phyloP scores from a whole-genome alignment of 2,113 vertebrate species.

The Cepphus grylle region DNA sequence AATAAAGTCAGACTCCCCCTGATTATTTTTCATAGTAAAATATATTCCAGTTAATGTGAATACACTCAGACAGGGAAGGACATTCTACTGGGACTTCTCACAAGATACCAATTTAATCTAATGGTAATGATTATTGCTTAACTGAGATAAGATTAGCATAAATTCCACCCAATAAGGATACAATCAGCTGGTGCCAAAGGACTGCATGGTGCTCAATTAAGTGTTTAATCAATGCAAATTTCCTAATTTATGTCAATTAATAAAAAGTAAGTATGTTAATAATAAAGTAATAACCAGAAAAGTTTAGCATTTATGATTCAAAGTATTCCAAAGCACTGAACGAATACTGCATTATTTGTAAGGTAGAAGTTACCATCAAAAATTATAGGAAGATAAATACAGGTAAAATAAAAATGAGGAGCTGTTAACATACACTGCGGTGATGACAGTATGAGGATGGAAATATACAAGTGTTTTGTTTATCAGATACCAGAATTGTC shows the following conservation, averaged over 20 bases:
- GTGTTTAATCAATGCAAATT: background rate
- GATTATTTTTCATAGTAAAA: background rate
- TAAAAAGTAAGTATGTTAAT: background rate
- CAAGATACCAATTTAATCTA: background rate
- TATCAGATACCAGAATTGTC: background rate
- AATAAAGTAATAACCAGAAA: background rate
- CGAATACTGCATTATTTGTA: background rate
- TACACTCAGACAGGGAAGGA: background rate
- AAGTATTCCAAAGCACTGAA: background rate
- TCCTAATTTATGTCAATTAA: background rate
- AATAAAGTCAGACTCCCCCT: background rate
- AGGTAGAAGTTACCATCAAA: background rate
- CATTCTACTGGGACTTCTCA: background rate
- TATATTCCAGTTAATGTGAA: background rate
- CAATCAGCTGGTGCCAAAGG: background rate
- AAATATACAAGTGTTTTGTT: background rate
- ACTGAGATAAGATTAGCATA: background rate
- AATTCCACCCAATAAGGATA: background rate
- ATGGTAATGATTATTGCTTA: background rate
- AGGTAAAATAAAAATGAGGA: background rate
- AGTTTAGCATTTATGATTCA: background rate
- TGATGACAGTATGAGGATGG: background rate
- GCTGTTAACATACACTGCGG: background rate
- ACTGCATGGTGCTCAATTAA: background rate
- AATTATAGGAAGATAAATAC: background rate